These are phyloP conservation scores for Oplegnathus fasciatus DNA, from an alignment of 2,113 vertebrate species.

Conservation along the genomic window DNA sequence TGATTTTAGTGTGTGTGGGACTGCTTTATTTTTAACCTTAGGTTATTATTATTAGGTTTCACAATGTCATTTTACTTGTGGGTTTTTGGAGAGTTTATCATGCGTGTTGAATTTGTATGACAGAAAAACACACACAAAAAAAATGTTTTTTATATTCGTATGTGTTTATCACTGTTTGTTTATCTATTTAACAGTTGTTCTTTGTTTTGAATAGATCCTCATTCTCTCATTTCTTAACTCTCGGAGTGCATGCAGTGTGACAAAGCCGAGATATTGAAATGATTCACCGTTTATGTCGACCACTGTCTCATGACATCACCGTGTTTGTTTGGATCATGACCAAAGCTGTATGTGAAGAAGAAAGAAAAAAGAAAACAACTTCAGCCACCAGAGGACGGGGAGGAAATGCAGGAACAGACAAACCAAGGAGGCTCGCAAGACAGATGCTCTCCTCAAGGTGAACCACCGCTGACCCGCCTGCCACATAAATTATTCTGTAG, in stretches of 20 bases:
- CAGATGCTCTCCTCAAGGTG: constrained; percentile 85
- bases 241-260: constrained; percentile 11
- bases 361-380: constrained; percentile 24
- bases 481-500: constrained; percentile 86
- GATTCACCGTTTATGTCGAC: constrained; percentile 25
- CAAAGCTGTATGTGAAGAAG: constrained; percentile 20
- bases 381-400: constrained; percentile 32
- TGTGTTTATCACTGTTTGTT: neutral
- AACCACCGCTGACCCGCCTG: constrained; percentile 83
- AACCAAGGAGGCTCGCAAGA: constrained; percentile 49
- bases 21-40: constrained; percentile 29
- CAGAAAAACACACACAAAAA: neutral
- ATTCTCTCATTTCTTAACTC: neutral
- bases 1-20: constrained; percentile 41
- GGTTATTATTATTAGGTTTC: neutral
- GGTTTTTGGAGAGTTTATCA: neutral
- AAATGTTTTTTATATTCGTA: neutral
- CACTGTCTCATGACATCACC: constrained; percentile 52
- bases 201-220: constrained; percentile 16
- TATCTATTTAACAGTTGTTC: neutral
- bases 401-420: constrained; percentile 20
- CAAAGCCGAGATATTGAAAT: constrained; percentile 38
- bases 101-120: constrained; percentile 1
- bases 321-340: constrained; percentile 47
- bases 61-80: constrained; percentile 21